Percentiles rank a stretch among this genome's conserved stretches.
These are phyloP conservation scores for Sturnus vulgaris DNA, from an alignment of 2,113 vertebrate genomes.

Conservation along the genomic window DNA sequence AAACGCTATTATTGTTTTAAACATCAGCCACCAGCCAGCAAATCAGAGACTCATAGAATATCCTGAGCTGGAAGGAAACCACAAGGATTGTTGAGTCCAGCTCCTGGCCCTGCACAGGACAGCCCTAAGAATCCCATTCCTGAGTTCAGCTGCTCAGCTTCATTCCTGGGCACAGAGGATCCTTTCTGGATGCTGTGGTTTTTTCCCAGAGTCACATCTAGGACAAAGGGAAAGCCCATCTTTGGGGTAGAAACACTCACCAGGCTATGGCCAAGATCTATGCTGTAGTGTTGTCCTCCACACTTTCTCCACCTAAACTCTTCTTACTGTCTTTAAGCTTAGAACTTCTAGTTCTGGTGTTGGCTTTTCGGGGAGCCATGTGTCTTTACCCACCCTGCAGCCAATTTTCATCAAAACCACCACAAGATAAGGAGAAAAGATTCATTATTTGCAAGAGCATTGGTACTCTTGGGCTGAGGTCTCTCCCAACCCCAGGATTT, in stretches of 20 bases:
- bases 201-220: neutral
- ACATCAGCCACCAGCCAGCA: neutral
- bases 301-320: neutral
- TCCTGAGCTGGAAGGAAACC: neutral
- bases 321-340: neutral
- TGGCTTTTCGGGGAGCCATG: neutral
- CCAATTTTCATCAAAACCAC: neutral
- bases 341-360: neutral
- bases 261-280: neutral
- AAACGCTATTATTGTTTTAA: neutral
- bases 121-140: neutral
- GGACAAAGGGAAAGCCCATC: neutral
- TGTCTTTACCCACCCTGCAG: neutral
- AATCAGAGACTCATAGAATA: neutral
- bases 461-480: neutral
- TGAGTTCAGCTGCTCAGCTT: neutral
- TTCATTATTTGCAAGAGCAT: neutral
- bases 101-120: neutral
- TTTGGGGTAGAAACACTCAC: rapidly evolving
- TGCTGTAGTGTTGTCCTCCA: neutral
- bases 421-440: neutral
- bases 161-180: neutral
- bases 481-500: neutral
- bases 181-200: rapidly evolving
- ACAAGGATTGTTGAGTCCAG: neutral